Base-by-base conservation (phyloP, 2,888 invertebrate species). In the Ypsolopha sequella region DNA sequence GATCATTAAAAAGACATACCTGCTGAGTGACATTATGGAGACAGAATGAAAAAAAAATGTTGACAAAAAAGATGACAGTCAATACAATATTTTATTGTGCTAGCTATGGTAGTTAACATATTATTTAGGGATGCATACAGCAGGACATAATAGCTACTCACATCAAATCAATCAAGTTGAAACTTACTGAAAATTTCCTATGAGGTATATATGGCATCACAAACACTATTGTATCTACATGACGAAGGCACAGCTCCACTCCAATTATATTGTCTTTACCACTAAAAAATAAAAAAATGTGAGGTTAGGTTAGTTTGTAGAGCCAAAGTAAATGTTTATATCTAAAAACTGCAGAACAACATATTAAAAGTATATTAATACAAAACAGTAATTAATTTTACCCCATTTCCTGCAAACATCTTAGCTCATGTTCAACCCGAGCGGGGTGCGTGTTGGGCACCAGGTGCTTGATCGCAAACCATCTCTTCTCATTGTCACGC, bases 131-230 rank as follows among this genome's bases (percentile, higher is more conserved):
- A 24, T 24, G 24, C 24, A 4, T n/a, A 24, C 24, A 24, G 24
- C 4, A 24, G 4, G 24, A 2, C 24, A 24, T 24, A 24, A 3
- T 24, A 24, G 24, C 24, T 24, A 4, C 24, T 24, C 4, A 3
- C n/a, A 50, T 8, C 4, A 24, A 39, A 46, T 13, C n/a, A 35
- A 48, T 14, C 47, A 6, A 36, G 34, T 39, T 2, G 3, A 34
- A 8, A 87, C 89, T 89, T 78, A 94, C 94, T 59, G 89, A 88
- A 76, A 94, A 95, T 62, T 90, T 91, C 63, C 91, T 91, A 71
- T 96, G 96, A 56, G 91, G 91, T 86, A 96, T 91, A 69, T 93
- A 95, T 3, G 96, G 95, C 96, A 96, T 96, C 48, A 96, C 90
- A 73, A 97, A 94, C 50, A 94, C 94, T 55, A 95, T 91, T 53